Conservation (phyloP, 2,113 vertebrate genomes). For the Rhinopomastus cyanomelas region DNA sequence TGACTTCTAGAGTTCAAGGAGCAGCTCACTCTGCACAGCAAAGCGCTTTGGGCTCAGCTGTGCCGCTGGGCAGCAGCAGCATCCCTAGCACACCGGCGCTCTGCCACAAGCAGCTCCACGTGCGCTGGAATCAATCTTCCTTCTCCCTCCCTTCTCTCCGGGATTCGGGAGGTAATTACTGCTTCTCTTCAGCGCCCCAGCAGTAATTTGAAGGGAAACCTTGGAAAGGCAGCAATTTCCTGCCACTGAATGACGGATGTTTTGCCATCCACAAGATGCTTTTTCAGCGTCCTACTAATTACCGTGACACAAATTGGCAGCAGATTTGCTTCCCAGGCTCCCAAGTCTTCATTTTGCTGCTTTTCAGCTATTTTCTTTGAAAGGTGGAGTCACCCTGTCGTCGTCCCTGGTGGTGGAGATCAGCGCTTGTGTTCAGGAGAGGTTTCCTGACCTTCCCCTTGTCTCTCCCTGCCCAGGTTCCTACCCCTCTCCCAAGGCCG, state of each 20-base stretch:
- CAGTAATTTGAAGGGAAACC: constrained; percentile 29
- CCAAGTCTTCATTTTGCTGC: not conserved
- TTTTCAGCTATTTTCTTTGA: not conserved
- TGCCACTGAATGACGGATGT: constrained; percentile 62
- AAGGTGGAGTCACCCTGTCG: not conserved
- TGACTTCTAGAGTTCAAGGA: fast-evolving
- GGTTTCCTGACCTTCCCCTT: not conserved
- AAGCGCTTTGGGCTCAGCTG: fast-evolving
- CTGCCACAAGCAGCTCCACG: fast-evolving
- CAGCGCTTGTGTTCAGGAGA: fast-evolving
- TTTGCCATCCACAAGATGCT: constrained; percentile 32
- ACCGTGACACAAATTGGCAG: not conserved
- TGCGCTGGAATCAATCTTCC: not conserved
- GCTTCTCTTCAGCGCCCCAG: constrained; percentile 17
- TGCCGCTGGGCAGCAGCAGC: fast-evolving
- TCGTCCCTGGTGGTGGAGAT: fast-evolving
- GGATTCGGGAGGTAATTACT: constrained; percentile 51
- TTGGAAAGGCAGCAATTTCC: constrained; percentile 67
- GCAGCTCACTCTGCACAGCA: fast-evolving
- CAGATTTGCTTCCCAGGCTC: constrained; percentile 22
- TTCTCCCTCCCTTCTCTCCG: not conserved
- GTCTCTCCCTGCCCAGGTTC: constrained; percentile 80
- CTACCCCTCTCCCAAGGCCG: constrained; percentile 97
- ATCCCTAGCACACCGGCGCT: not conserved
- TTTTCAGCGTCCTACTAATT: constrained; percentile 61